A percentile compares a stretch with the other conserved stretches of the same genome.
Evolutionary conservation across 1,140 invertebrate genomes (phyloP).

Genomic region (Zophobas atratus): DNA sequence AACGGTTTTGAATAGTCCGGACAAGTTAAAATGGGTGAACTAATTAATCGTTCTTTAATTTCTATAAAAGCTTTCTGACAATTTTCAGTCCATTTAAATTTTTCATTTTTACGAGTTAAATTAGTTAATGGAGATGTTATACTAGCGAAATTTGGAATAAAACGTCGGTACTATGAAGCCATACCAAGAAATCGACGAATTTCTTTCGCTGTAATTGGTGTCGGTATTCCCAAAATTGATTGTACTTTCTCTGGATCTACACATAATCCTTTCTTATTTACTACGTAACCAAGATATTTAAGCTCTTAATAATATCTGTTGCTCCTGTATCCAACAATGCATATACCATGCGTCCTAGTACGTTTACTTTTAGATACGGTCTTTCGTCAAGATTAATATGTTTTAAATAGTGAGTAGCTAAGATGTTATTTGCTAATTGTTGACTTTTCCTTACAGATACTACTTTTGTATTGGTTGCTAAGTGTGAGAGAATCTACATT

Average conservation of each 20-base stretch:
- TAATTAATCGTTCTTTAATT: conserved; percentile 49
- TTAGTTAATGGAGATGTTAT: conserved; percentile 59
- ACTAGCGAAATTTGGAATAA: conserved; percentile 59
- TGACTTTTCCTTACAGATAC: too few species aligned
- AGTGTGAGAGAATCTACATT: too few species aligned
- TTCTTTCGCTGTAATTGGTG: conserved; percentile 56
- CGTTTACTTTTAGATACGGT: too few species aligned
- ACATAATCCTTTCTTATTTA: conserved; percentile 61
- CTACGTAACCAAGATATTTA: conserved; percentile 64
- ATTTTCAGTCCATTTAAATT: conserved; percentile 44
- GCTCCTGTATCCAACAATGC: too few species aligned
- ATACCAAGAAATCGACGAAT: conserved; percentile 58
- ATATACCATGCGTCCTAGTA: too few species aligned
- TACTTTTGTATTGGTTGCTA: too few species aligned
- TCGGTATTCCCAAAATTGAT: conserved; percentile 55
- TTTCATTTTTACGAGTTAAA: conserved; percentile 52
- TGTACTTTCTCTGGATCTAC: conserved; percentile 60
- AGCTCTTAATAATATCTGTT: conserved; percentile 6
- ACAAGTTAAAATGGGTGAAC: conserved; percentile 53
- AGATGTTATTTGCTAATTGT: too few species aligned
- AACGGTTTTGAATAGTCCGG: conserved; percentile 55
- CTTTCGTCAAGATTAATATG: too few species aligned
- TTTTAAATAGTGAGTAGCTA: too few species aligned
- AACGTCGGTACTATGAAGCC: conserved; percentile 56
- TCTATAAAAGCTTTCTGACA: conserved; percentile 45